Base-by-base conservation (phyloP, 1,140 invertebrate genomes). In the Notospermus geniculatus region DNA sequence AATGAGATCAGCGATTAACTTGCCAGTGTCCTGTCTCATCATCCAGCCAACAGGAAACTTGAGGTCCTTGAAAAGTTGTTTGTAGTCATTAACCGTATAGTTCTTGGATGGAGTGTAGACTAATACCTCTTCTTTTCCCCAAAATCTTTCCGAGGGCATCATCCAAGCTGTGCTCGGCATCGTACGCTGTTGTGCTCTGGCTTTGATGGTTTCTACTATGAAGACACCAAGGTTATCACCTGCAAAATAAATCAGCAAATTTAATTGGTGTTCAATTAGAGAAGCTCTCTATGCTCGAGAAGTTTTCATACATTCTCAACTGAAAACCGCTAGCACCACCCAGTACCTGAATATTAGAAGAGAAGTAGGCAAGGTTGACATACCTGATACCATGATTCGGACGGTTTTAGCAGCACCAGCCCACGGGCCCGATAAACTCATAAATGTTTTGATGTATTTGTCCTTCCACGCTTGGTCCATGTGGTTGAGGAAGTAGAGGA, bases 81-180 rank as follows among this genome's bases (percentile, higher is more conserved):
- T 74, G 54, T 93, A 85, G 81, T 98, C 88, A 9, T 80, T 82
- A 13, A 95, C 83, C 0, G 93, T 93, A 74, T 96, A 98, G 81
- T 96, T 97, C 60, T 85, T 85, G 23, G 87, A 84, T 0, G 79
- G 74, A 0, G 92, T 91, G 72, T 87, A 80, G 1, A 96, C 88
- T 2, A 99, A 82, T 36, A 92, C 83, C 81, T 98, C 94, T 62
- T 86, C 81, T 0, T 86, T 81, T 68, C 87, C 86, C 95, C 95
- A 99, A 76, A 96, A 90, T 19, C 88, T 80, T 54, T 86, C 86
- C 11, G 88, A 92, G 0, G 97, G 97, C 76, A 98, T 82, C 7
- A 99, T 82, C 88, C 92, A 98, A 2, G 95, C 91, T 2, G 97
- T 86, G 74, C 93, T 97, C 0, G 95, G 92, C 76, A 89, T 91